Evolutionary conservation across 1,140 invertebrate genomes (phyloP).

Genomic region (Pararge aegeria): DNA sequence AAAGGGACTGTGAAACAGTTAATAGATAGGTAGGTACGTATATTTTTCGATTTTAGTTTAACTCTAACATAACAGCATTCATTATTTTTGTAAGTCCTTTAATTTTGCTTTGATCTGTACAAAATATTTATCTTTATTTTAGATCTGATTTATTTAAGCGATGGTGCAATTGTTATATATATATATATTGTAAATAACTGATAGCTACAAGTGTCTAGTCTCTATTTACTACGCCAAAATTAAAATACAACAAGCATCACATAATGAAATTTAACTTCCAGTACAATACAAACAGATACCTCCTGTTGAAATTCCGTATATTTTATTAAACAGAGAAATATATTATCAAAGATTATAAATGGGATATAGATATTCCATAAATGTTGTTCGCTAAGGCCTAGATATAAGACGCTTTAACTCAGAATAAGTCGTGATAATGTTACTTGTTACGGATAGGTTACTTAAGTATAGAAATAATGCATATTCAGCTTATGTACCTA

Average conservation of each 20-base stretch:
- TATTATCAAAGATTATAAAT: slow-evolving; percentile 53
- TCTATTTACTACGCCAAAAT: slow-evolving; percentile 38
- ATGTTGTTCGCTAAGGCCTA: slow-evolving; percentile 50
- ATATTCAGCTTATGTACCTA: slow-evolving; percentile 29
- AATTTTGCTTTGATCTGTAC: slow-evolving; percentile 79
- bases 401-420: slow-evolving; percentile 71
- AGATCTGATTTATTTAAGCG: slow-evolving; percentile 59
- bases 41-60: slow-evolving; percentile 60
- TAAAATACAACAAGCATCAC: slow-evolving; percentile 48
- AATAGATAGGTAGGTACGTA: slow-evolving; percentile 58
- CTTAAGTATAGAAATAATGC: slow-evolving; percentile 30
- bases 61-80: slow-evolving; percentile 67
- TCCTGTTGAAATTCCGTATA: slow-evolving; percentile 73
- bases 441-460: slow-evolving; percentile 38
- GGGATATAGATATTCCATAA: slow-evolving; percentile 46
- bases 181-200: slow-evolving; percentile 10
- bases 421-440: slow-evolving; percentile 61
- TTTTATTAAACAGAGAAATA: slow-evolving; percentile 58
- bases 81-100: slow-evolving; percentile 68
- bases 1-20: slow-evolving; percentile 66
- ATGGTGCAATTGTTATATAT: slow-evolving; percentile 49
- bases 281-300: slow-evolving; percentile 63
- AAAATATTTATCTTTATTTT: slow-evolving; percentile 61
- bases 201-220: slow-evolving; percentile 42
- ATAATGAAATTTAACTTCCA: slow-evolving; percentile 46